Base-by-base conservation (phyloP, 2,797 vertebrate species). In the Phoeniculus purpureus region DNA sequence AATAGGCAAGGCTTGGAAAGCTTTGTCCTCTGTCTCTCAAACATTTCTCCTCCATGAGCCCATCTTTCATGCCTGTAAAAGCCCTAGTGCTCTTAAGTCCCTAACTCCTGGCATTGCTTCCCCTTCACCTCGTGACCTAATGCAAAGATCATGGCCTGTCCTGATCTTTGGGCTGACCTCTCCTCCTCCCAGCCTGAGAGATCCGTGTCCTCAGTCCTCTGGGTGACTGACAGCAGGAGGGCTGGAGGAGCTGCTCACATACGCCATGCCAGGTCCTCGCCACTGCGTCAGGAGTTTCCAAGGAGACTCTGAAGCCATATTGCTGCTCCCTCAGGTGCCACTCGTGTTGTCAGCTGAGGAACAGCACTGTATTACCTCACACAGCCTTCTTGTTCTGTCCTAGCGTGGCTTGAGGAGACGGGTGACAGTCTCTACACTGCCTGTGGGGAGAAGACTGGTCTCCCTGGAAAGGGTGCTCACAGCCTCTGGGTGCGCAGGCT, bases 331-430 rank as follows among this genome's bases (percentile, higher is more conserved):
- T 94, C 87, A 94, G 84, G 89, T 93, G 91, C 78, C 93, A 90
- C 82, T 89, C 80, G 27, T 62, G 75, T 93, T 89, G 66, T 92
- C 71, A 87, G 87, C 87, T 89, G 75, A 76, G 85, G 65, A 95
- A 90, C 85, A 78, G 92, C 83, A 19, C 92, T 90, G 72, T 93
- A 90, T 95, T 95, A 95, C 94, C 95, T 95, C 94, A 95, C 73
- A 50, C 78, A 59, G 85, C 94, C 74, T 89, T 90, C 87, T 83
- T 40, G 0, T 81, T 90, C 59, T 90, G 79, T 96, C 95, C 92
- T 93, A 95, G 96, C 96, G 95, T 96, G 95, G 91, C 93, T 96
- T 95, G 75, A 94, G 87, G 92, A 94, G 92, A 84, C 84, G 89
- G 90, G 81, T 88, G 91, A 90, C 85, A 88, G 91, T 92, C 29